Conservation (phyloP, 2,888 invertebrate genomes). For the Agonopterix alstromeriana region DNA sequence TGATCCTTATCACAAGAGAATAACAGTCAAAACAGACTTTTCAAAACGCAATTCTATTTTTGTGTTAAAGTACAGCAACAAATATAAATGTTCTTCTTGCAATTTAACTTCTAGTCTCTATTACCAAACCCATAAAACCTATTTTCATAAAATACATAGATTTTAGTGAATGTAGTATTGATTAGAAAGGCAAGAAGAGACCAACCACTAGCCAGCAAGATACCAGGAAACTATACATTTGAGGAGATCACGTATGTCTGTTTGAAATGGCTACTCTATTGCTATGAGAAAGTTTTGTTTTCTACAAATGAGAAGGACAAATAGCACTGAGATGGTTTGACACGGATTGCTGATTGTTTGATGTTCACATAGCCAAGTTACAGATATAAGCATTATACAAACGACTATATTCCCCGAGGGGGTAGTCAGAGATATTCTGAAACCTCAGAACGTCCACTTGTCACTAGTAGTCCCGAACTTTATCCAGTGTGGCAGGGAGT, state of each 20-base stretch:
- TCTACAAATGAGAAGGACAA: background rate
- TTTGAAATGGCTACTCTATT: background rate
- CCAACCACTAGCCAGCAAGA: slow-evolving; percentile 51
- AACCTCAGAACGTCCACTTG: too few species aligned
- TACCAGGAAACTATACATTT: slow-evolving; percentile 46
- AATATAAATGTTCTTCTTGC: background rate
- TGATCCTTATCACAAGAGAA: background rate
- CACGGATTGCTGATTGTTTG: background rate
- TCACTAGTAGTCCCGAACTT: too few species aligned
- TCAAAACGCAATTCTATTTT: background rate
- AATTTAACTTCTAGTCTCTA: slow-evolving; percentile 1
- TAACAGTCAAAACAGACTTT: background rate
- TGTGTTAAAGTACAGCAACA: background rate
- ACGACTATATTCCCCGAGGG: too few species aligned
- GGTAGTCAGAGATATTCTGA: too few species aligned
- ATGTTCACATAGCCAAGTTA: too few species aligned
- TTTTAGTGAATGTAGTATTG: slow-evolving; percentile 1
- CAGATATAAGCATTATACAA: too few species aligned
- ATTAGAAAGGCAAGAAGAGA: slow-evolving; percentile 32
- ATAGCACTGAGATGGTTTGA: slow-evolving; percentile 4
- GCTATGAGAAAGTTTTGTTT: background rate
- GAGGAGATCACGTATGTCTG: background rate
- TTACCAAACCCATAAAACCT: too few species aligned
- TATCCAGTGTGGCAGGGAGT: too few species aligned
- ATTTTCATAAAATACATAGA: background rate